A percentile compares a stretch with the other conserved stretches of the same genome.
Evolutionary conservation across 2,113 vertebrate species (phyloP).

Genomic region (Aepyceros melampus): DNA sequence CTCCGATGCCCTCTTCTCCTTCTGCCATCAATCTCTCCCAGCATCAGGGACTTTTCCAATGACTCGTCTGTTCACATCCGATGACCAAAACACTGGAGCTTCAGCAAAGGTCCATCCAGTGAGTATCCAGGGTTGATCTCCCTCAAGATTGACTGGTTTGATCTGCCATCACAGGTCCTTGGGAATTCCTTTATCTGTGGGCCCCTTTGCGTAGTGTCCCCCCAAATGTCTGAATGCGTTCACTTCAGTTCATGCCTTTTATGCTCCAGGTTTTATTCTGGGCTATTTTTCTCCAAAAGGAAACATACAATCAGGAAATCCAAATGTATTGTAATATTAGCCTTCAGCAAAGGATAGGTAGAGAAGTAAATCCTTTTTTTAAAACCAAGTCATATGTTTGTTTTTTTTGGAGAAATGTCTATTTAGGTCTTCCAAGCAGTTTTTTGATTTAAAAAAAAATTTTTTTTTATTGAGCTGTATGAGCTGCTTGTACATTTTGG

Average conservation of each 20-base stretch:
- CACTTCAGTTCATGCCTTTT: rapidly evolving
- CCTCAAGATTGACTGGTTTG: not conserved
- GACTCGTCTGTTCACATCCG: not conserved
- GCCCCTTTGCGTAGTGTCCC: rapidly evolving
- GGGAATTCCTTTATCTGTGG: rapidly evolving
- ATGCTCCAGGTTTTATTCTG: not conserved
- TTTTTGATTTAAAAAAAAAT: no score
- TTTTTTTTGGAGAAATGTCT: not conserved
- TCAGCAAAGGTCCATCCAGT: not conserved
- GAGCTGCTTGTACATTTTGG: not conserved
- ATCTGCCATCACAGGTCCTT: not conserved
- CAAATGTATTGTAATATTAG: not conserved
- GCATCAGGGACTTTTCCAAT: not conserved
- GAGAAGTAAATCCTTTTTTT: not conserved
- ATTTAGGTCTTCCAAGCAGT: not conserved
- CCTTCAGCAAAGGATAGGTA: not conserved
- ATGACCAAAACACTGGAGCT: not conserved
- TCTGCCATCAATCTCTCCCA: not conserved
- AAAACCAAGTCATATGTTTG: not conserved
- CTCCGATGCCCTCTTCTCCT: not conserved
- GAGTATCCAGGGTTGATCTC: not conserved
- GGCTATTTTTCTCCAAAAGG: not conserved
- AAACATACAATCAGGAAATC: not conserved
- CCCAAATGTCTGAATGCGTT: rapidly evolving
- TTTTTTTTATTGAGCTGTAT: not conserved